Percentiles rank a stretch among this genome's conserved stretches.
phyloP scores from a whole-genome alignment of 2,888 invertebrate genomes.

The Amphipyra berbera region DNA sequence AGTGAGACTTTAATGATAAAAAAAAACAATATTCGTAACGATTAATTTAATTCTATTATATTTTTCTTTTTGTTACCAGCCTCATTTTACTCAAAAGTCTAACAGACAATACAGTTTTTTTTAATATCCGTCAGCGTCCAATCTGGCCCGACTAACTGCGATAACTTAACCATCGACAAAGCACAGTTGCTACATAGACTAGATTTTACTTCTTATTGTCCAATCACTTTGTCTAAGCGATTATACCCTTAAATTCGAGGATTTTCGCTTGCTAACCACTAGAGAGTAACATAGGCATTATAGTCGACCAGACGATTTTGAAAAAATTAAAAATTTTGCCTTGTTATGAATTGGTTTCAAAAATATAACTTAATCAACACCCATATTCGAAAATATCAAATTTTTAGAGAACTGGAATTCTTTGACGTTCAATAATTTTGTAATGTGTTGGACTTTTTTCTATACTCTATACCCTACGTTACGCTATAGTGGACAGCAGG shows the following conservation, averaged over 20 bases:
- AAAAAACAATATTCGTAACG: too few relatives aligned
- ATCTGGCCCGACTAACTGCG: slow-evolving; percentile 52
- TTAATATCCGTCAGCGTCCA: slow-evolving; percentile 37
- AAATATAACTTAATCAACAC: too few relatives aligned
- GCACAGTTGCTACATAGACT: slow-evolving; percentile 82
- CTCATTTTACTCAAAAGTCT: slow-evolving; percentile 34
- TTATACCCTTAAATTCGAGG: slow-evolving; percentile 86
- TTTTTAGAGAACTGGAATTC: too few relatives aligned
- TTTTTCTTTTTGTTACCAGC: not conserved
- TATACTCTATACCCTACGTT: slow-evolving; percentile 15
- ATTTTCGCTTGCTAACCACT: slow-evolving; percentile 57
- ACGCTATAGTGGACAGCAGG: slow-evolving; percentile 38
- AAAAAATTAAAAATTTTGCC: too few relatives aligned
- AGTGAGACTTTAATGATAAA: not conserved
- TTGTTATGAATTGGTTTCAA: too few relatives aligned
- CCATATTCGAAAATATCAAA: too few relatives aligned
- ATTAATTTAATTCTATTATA: too few relatives aligned
- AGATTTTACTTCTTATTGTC: slow-evolving; percentile 87
- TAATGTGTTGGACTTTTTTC: not conserved
- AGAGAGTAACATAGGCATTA: slow-evolving; percentile 23
- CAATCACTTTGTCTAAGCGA: slow-evolving; percentile 82
- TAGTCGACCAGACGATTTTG: too few relatives aligned
- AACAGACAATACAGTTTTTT: slow-evolving; percentile 6
- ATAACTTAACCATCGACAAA: slow-evolving; percentile 70
- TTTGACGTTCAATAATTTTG: too few relatives aligned